Evolutionary conservation across 2,113 vertebrate species (phyloP), one percentile per base, ranked within the genome.

Genomic region (Takifugu flavidus): DNA sequence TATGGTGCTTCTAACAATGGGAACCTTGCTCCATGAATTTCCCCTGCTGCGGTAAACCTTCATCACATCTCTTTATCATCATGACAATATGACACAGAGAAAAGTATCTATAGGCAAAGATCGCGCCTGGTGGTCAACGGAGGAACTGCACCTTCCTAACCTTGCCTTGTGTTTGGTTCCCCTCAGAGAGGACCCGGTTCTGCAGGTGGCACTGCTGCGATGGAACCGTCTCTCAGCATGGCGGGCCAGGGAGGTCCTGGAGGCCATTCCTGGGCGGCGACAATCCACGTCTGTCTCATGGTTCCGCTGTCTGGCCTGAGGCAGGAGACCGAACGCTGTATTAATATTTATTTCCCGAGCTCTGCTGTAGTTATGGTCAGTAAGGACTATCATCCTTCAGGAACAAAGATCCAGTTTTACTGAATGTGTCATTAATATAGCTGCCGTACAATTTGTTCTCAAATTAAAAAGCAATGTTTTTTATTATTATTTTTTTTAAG

Each of bases 201-300:
- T 78, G 0, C 57, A 88, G 3, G 43, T 49, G 0, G 5, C 6
- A 2, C 59, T 90, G 57, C 75, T 90, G 62, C 53, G 6, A 10
- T 89, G 74, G 74, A 72, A 70, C 4, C 64, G 59, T 15, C 67
- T 86, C 2, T 58, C 77, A 20, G 4, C 27, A 2, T 0, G 20
- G 2, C 0, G 79, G 13, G 43, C 79, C 1, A 59, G 0, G 1
- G 54, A 87, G 54, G 62, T 89, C 28, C 45, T 87, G 74, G 27
- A 63, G 0, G 62, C 63, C 12, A 14, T 77, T 4, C 44, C 54
- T 0, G 14, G 10, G 3, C 3, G 13, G 25, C 10, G 29, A 2
- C 20, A 6, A 7, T 27, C 49, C 54, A 12, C 4, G n/a, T n/a
- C 49, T 25, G 4, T 0, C 5, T 47, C 25, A 6, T 61, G 26